A percentile compares a stretch with the other conserved stretches of the same genome.
Evolutionary conservation across 2,113 vertebrate species (phyloP).

Genomic region (Oostethus manadensis): DNA sequence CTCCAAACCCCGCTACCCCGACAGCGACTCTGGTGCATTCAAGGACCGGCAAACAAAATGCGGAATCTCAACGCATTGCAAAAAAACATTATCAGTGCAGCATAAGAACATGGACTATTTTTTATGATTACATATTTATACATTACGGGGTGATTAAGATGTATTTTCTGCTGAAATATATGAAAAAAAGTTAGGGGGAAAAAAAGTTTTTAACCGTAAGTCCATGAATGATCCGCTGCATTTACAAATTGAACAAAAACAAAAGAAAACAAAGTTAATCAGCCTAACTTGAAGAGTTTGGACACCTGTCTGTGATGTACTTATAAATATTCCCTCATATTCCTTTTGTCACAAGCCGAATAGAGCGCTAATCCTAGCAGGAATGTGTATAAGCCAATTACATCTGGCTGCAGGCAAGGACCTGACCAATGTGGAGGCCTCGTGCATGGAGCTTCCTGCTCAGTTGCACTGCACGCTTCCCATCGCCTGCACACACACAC

Average conservation of each 20-base stretch:
- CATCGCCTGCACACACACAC: conserved; percentile 27
- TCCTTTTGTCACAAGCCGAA: conserved; percentile 32
- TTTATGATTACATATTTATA: no score
- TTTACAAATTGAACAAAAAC: not conserved
- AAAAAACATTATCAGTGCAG: no score
- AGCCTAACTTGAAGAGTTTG: conserved; percentile 19
- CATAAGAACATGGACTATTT: no score
- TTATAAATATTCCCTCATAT: conserved; percentile 43
- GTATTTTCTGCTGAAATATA: no score
- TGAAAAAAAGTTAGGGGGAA: no score
- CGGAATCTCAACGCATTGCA: no score
- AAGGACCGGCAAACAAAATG: no score
- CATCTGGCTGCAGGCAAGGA: conserved; percentile 33
- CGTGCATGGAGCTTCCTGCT: conserved; percentile 44
- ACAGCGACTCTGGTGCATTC: no score
- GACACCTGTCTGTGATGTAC: conserved; percentile 32
- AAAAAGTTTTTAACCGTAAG: no score
- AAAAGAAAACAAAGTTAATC: not conserved
- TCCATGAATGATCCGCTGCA: no score
- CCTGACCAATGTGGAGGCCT: conserved; percentile 20
- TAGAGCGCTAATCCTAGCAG: conserved; percentile 51
- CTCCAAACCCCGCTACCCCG: no score
- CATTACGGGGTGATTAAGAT: no score
- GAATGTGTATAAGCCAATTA: conserved; percentile 59
- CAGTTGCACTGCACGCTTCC: conserved; percentile 29